Evolutionary conservation across 1,140 invertebrate genomes (phyloP).

Genomic region (Procambarus virginalis): DNA sequence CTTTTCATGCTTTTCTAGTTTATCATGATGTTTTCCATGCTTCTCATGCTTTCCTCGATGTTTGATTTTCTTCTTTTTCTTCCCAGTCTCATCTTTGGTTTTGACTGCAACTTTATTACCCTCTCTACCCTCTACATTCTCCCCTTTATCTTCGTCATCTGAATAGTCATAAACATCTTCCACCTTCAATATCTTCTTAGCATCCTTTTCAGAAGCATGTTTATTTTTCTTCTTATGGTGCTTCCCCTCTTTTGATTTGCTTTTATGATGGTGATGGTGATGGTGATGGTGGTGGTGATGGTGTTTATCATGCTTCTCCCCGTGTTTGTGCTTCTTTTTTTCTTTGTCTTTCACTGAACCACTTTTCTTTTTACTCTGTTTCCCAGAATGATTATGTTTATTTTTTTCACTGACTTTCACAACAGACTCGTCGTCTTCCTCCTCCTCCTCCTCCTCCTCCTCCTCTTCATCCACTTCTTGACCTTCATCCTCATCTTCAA

Average conservation of each 20-base stretch:
- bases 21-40: slow-evolving; percentile 55
- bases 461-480: slow-evolving; percentile 33
- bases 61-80: slow-evolving; percentile 69
- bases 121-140: background rate
- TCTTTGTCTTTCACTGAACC: slow-evolving; percentile 62
- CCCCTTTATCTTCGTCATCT: slow-evolving; percentile 66
- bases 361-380: slow-evolving; percentile 49
- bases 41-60: slow-evolving; percentile 57
- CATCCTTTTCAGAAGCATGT: slow-evolving; percentile 69
- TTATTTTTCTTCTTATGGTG: slow-evolving; percentile 60
- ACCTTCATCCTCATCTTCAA: slow-evolving; percentile 61
- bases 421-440: background rate
- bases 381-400: slow-evolving; percentile 50
- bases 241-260: slow-evolving; percentile 63
- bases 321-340: slow-evolving; percentile 66
- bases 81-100: slow-evolving; percentile 48
- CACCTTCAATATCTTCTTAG: slow-evolving; percentile 67
- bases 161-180: slow-evolving; percentile 70
- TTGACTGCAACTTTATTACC: background rate
- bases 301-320: slow-evolving; percentile 60
- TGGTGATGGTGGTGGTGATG: slow-evolving; percentile 71
- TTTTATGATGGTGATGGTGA: slow-evolving; percentile 72
- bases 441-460: background rate
- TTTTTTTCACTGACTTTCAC: slow-evolving; percentile 30
- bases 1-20: slow-evolving; percentile 61